Evolutionary conservation across 1,140 invertebrate species (phyloP).

Genomic region (Ladona fulva): DNA sequence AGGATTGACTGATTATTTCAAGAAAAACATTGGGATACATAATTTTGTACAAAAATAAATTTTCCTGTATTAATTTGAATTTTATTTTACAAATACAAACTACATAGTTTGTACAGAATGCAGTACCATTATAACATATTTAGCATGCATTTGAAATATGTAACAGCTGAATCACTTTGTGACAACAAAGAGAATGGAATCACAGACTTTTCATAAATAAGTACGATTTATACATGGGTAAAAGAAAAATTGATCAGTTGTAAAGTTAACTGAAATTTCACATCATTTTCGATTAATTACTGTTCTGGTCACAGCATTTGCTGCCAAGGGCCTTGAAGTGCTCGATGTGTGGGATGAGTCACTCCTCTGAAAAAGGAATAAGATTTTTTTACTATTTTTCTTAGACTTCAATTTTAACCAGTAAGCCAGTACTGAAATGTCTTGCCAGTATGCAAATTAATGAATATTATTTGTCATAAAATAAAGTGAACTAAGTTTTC

Average conservation of each 20-base stretch:
- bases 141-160: neutral
- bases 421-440: no score
- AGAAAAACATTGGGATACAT: no score
- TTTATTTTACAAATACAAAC: slow-evolving; percentile 7
- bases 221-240: neutral
- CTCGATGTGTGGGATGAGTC: neutral
- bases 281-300: neutral
- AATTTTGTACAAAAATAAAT: no score
- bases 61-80: no score
- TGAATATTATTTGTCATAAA: no score
- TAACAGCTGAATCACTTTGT: neutral
- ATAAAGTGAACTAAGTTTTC: no score
- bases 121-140: neutral
- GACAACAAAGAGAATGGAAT: slow-evolving; percentile 6
- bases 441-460: no score
- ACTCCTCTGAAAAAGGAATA: neutral
- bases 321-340: neutral
- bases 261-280: neutral
- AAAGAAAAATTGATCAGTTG: neutral
- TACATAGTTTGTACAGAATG: neutral
- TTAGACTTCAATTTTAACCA: no score
- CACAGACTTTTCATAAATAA: slow-evolving; percentile 2
- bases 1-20: no score
- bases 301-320: neutral
- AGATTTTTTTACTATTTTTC: neutral